Evolutionary conservation across 2,797 vertebrate genomes (phyloP).

Genomic region (Arrhamphus sclerolepis): DNA sequence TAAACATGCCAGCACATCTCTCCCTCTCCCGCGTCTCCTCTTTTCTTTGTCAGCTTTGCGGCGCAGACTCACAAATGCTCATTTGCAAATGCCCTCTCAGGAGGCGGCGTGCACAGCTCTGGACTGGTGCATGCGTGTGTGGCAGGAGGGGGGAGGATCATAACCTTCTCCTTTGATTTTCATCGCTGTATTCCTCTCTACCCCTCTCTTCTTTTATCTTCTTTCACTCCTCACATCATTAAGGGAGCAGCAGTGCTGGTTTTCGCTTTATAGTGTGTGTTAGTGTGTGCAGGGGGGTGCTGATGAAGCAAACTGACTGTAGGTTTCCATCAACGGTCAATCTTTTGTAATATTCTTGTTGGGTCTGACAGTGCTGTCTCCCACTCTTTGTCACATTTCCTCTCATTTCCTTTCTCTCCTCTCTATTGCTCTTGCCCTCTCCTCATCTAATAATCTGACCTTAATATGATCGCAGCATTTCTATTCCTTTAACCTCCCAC

Average conservation of each 20-base stretch:
- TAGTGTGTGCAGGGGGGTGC: slow-evolving; percentile 21
- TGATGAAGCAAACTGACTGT: slow-evolving; percentile 53
- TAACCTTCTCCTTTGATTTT: slow-evolving; percentile 51
- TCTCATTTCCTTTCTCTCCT: slow-evolving; percentile 6
- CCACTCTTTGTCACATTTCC: slow-evolving; percentile 47
- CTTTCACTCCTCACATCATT: slow-evolving; percentile 36
- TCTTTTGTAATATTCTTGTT: slow-evolving; percentile 39
- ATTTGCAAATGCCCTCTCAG: slow-evolving; percentile 73
- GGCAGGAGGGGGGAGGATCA: slow-evolving; percentile 43
- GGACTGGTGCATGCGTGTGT: slow-evolving; percentile 31
- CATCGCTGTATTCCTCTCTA: slow-evolving; percentile 35
- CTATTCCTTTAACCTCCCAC: background rate
- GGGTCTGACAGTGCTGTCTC: slow-evolving; percentile 42
- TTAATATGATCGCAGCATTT: background rate
- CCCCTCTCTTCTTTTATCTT: slow-evolving; percentile 31
- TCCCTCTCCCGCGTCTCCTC: slow-evolving; percentile 31
- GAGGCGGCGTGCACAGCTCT: slow-evolving; percentile 44
- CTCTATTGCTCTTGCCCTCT: background rate
- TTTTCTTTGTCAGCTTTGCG: slow-evolving; percentile 57
- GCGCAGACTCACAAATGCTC: slow-evolving; percentile 67
- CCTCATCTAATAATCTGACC: background rate
- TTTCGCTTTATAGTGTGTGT: slow-evolving; percentile 26
- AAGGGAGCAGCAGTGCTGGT: slow-evolving; percentile 18
- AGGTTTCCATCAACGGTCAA: slow-evolving; percentile 58
- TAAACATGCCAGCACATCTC: slow-evolving; percentile 18